phyloP scores from a whole-genome alignment of 1,140 invertebrate genomes.

The Apis florea region DNA sequence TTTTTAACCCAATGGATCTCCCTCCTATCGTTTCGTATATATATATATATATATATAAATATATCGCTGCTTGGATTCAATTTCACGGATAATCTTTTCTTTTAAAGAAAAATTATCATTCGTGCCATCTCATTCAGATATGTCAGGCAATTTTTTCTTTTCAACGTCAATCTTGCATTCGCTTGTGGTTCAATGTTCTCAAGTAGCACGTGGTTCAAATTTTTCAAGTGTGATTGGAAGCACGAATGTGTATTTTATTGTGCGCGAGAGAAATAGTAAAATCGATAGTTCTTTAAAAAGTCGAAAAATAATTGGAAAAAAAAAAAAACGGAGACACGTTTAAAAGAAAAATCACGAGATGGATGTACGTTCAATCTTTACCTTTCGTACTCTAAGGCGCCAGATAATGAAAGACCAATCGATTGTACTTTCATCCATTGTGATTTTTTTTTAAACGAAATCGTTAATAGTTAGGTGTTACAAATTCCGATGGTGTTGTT shows the following conservation, averaged over 20 bases:
- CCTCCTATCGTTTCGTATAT: background rate
- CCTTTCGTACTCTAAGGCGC: conserved; percentile 43
- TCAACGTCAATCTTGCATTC: background rate
- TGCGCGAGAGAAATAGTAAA: background rate
- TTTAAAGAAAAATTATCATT: background rate
- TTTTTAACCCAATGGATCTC: background rate
- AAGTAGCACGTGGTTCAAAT: background rate
- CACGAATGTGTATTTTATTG: background rate
- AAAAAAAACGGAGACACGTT: too few species aligned
- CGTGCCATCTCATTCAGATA: background rate
- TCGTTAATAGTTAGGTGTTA: background rate
- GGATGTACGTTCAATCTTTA: conserved; percentile 29
- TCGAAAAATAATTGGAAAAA: background rate
- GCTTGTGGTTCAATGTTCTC: background rate
- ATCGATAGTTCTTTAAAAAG: background rate
- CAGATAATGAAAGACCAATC: conserved; percentile 18
- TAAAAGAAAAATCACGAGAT: conserved; percentile 21
- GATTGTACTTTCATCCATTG: conserved; percentile 30
- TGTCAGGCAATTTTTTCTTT: background rate
- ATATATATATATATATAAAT: background rate
- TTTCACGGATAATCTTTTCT: background rate
- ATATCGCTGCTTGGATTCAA: background rate
- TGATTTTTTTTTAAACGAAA: background rate
- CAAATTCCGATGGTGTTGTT: background rate
- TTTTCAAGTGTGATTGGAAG: background rate